Evolutionary conservation across 2,797 vertebrate species (phyloP).

Genomic region (Huso huso): DNA sequence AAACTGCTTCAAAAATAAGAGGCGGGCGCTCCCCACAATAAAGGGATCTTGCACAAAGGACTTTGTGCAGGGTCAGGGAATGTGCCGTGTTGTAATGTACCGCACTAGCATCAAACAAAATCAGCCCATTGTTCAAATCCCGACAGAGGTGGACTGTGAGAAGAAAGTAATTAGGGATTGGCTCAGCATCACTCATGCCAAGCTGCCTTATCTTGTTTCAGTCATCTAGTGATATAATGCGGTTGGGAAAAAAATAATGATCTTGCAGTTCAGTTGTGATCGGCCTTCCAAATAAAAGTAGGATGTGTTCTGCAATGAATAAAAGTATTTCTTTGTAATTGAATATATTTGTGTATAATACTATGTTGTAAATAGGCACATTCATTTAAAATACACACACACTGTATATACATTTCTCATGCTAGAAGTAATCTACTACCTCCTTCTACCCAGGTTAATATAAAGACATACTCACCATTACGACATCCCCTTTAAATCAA

Average conservation of each 20-base stretch:
- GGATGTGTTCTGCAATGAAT: too few species aligned
- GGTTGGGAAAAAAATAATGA: too few species aligned
- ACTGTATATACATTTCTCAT: too few species aligned
- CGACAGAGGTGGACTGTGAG: slow-evolving; percentile 3
- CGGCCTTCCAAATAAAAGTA: neutral
- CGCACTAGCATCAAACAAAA: neutral
- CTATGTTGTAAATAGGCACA: too few species aligned
- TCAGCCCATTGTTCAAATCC: slow-evolving; percentile 1
- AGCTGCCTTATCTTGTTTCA: slow-evolving; percentile 8
- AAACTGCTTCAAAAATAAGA: neutral
- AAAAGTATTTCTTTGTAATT: too few species aligned
- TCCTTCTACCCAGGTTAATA: too few species aligned
- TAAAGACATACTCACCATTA: too few species aligned
- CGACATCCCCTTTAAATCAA: too few species aligned
- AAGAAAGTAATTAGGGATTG: slow-evolving; percentile 1
- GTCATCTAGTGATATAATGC: slow-evolving; percentile 3
- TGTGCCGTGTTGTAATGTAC: neutral
- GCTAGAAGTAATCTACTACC: too few species aligned
- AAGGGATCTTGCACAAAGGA: slow-evolving; percentile 3
- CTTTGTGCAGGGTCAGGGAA: slow-evolving; percentile 3
- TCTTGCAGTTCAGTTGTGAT: neutral
- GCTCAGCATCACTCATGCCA: neutral
- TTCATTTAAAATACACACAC: too few species aligned
- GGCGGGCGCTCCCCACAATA: neutral
- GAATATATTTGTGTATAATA: too few species aligned